Percentiles rank a stretch among this genome's conserved stretches.
phyloP scores from a whole-genome alignment of 2,797 vertebrate species.

The Alcedo atthis region DNA sequence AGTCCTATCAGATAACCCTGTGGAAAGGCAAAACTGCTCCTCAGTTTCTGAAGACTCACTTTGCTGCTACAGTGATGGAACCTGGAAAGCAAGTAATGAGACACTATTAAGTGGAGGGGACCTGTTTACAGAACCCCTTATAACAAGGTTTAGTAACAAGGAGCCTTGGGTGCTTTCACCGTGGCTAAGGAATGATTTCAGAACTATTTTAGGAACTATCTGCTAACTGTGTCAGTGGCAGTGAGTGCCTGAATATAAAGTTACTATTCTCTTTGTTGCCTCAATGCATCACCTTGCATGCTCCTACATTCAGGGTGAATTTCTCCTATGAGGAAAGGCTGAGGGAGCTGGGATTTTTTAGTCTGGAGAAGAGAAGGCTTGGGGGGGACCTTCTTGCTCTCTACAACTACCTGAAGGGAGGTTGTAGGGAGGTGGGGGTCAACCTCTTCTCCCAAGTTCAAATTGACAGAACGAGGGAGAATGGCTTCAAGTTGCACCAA shows the following conservation, averaged over 20 bases:
- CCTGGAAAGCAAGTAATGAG: not conserved
- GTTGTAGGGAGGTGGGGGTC: too few species aligned
- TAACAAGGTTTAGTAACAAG: not conserved
- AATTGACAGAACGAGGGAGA: too few species aligned
- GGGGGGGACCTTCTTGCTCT: too few species aligned
- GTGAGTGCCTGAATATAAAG: not conserved
- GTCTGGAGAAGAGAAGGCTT: too few species aligned
- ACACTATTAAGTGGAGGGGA: not conserved
- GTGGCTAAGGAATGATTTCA: not conserved
- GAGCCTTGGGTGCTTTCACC: not conserved
- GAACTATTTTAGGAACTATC: not conserved
- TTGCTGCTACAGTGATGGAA: not conserved
- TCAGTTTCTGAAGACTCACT: not conserved
- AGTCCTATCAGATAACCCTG: not conserved
- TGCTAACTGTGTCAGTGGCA: not conserved
- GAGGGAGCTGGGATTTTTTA: too few species aligned
- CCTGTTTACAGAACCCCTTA: not conserved
- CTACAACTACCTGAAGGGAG: too few species aligned
- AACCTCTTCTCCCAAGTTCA: too few species aligned
- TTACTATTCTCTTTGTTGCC: not conserved
- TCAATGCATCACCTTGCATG: not conserved
- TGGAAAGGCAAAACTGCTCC: not conserved
- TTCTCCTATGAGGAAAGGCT: too few species aligned
- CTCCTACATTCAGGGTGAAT: not conserved
- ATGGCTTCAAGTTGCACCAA: too few species aligned